Percentiles rank a stretch among this genome's conserved stretches.
Evolutionary conservation across 1,140 invertebrate genomes (phyloP).

Genomic region (Ooceraea biroi): DNA sequence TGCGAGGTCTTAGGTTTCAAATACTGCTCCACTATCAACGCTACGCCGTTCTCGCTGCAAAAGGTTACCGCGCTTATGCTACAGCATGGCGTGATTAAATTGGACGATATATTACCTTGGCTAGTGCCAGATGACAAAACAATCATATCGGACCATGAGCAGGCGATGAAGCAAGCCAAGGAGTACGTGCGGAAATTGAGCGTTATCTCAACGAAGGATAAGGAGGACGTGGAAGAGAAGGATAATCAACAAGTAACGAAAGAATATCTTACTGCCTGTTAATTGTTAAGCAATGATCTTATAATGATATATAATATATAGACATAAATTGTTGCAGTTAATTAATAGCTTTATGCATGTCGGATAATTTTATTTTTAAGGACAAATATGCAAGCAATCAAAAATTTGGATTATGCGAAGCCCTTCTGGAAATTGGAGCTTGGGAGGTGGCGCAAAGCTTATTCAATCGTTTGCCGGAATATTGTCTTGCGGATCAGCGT

Average conservation of each 20-base stretch:
- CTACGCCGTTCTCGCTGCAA: slow-evolving; percentile 94
- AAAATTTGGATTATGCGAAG: slow-evolving; percentile 96
- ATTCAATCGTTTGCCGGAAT: slow-evolving; percentile 93
- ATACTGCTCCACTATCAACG: slow-evolving; percentile 90
- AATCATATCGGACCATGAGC: slow-evolving; percentile 93
- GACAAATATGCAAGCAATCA: slow-evolving; percentile 94
- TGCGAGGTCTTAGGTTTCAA: slow-evolving; percentile 98
- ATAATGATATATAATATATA: slow-evolving; percentile 19
- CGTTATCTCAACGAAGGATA: slow-evolving; percentile 94
- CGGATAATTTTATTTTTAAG: slow-evolving; percentile 66
- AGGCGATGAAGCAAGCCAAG: slow-evolving; percentile 93
- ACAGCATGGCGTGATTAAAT: slow-evolving; percentile 93
- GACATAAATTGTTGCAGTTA: background rate
- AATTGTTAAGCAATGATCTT: background rate
- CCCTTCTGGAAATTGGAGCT: slow-evolving; percentile 94
- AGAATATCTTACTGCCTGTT: slow-evolving; percentile 66
- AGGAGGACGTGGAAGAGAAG: slow-evolving; percentile 92
- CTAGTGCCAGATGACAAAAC: slow-evolving; percentile 93
- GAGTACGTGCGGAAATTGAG: slow-evolving; percentile 95
- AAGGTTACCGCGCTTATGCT: slow-evolving; percentile 95
- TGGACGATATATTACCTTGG: slow-evolving; percentile 97
- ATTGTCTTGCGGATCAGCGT: slow-evolving; percentile 92
- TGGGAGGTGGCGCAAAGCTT: slow-evolving; percentile 95
- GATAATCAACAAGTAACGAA: slow-evolving; percentile 87
- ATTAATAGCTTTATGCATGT: slow-evolving; percentile 32